Evolutionary conservation across 2,888 invertebrate genomes (phyloP).

Genomic region (Agrotis ipsilon): DNA sequence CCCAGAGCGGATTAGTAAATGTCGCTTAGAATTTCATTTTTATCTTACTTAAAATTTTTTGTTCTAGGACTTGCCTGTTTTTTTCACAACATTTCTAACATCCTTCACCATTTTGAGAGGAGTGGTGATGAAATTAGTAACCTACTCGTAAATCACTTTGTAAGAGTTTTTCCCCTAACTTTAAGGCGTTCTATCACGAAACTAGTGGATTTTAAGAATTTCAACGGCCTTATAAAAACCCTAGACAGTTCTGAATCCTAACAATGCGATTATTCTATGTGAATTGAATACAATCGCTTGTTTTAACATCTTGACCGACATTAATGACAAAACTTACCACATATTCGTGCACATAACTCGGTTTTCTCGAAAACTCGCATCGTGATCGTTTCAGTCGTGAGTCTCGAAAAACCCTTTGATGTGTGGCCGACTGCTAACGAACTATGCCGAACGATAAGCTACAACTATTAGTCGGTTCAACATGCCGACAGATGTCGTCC

Average conservation of each 20-base stretch:
- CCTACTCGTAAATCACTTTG: background rate
- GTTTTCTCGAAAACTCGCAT: conserved; percentile 86
- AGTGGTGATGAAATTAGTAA: too few species aligned
- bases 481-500: conserved; percentile 74
- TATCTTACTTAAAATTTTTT: too few species aligned
- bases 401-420: conserved; percentile 83
- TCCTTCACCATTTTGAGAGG: too few species aligned
- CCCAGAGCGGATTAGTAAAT: too few species aligned
- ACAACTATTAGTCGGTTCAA: conserved; percentile 74
- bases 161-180: background rate
- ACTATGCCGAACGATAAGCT: conserved; percentile 78
- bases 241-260: conserved; percentile 33
- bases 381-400: conserved; percentile 86
- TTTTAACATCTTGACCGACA: conserved; percentile 71
- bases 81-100: too few species aligned
- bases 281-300: conserved; percentile 67
- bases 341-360: conserved; percentile 84
- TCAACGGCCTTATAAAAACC: conserved; percentile 17
- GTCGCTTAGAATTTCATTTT: too few species aligned
- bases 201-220: background rate
- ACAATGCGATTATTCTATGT: conserved; percentile 61
- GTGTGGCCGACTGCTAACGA: conserved; percentile 84
- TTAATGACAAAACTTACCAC: conserved; percentile 69
- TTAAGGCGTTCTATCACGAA: background rate
- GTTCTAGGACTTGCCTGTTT: too few species aligned